These are phyloP conservation scores for Chionodraco myersi DNA, from an alignment of 2,113 vertebrate species.

Conservation along the genomic window DNA sequence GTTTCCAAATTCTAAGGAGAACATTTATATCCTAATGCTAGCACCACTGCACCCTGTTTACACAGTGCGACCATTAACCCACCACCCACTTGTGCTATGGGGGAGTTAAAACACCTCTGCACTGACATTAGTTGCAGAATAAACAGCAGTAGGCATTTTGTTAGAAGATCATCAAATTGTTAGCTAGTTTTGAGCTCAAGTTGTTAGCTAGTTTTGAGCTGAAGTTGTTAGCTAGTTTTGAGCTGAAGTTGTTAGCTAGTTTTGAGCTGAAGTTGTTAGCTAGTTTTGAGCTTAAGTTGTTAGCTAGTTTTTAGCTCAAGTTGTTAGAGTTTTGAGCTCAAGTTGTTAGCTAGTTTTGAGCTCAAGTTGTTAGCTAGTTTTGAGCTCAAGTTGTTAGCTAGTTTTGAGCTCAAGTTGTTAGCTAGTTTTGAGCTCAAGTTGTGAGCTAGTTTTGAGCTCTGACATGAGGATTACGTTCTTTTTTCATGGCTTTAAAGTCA, in stretches of 20 bases:
- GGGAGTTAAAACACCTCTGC: too few species aligned
- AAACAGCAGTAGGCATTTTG: background rate
- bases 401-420: too few species aligned
- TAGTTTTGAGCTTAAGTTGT: too few species aligned
- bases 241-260: background rate
- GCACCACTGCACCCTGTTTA: background rate
- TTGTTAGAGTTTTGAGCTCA: too few species aligned
- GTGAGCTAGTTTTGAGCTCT: background rate
- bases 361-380: too few species aligned
- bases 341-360: too few species aligned
- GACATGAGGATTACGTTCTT: background rate
- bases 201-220: too few species aligned
- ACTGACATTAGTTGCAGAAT: too few species aligned
- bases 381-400: too few species aligned
- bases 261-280: background rate
- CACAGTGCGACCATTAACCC: background rate
- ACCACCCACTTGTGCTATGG: background rate
- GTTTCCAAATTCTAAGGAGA: background rate
- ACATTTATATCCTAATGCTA: background rate
- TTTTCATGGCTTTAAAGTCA: background rate
- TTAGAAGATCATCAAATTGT: background rate
- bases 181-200: background rate
- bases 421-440: background rate
- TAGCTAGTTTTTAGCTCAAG: too few species aligned
- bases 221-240: too few species aligned